phyloP scores from a whole-genome alignment of 2,888 invertebrate genomes.

The Acanthosepion pharaonis region DNA sequence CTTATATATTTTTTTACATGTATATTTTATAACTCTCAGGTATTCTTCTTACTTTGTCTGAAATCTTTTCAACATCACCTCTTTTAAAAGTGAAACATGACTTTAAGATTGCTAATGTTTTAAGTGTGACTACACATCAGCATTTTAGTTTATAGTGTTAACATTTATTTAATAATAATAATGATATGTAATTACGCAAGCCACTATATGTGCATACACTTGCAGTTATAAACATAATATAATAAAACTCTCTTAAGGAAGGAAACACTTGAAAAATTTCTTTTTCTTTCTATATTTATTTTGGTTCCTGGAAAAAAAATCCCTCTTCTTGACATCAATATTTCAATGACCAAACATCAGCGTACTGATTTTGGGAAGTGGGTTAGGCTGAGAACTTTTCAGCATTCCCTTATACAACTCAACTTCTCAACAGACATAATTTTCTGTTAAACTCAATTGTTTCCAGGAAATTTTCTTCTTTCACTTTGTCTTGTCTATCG shows the following conservation, averaged over 20 bases:
- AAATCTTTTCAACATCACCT: too few species aligned
- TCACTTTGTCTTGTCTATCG: background rate
- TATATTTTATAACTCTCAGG: too few species aligned
- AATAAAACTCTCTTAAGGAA: background rate
- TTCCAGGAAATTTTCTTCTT: background rate
- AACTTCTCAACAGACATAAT: background rate
- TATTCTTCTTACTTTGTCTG: too few species aligned
- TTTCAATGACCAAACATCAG: too few species aligned
- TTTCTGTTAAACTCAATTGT: background rate
- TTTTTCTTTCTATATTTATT: background rate
- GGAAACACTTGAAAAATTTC: background rate
- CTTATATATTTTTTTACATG: too few species aligned
- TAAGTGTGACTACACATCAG: too few species aligned
- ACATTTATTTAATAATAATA: background rate
- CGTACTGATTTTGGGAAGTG: too few species aligned
- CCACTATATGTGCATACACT: background rate
- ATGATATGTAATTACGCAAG: background rate
- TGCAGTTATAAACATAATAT: background rate
- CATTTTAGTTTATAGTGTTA: too few species aligned
- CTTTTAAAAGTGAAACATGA: too few species aligned
- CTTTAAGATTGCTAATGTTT: too few species aligned
- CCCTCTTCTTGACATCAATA: too few species aligned
- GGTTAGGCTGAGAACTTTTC: too few species aligned
- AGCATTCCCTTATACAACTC: background rate
- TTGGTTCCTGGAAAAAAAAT: background rate